Conservation (phyloP, 64 coral and sea anemone genomes). For the Stylophora pistillata region DNA sequence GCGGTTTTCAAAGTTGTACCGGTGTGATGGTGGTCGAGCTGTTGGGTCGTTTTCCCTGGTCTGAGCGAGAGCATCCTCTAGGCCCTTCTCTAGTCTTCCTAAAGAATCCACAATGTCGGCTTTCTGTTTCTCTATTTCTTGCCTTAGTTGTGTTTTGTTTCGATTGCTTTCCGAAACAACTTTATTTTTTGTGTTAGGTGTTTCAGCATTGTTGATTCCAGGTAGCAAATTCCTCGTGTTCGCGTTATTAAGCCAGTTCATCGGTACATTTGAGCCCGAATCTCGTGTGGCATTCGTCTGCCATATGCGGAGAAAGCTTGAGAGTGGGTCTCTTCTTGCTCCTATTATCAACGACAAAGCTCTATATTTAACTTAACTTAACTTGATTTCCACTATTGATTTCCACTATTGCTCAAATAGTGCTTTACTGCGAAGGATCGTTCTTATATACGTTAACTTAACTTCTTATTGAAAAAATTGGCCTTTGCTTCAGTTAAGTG, state of each 20-base stretch:
- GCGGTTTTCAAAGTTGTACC: background rate
- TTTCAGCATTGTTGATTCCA: background rate
- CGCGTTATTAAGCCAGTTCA: background rate
- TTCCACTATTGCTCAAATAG: too few species aligned
- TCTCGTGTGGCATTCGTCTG: background rate
- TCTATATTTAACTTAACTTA: background rate
- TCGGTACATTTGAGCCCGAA: background rate
- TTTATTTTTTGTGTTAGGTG: background rate
- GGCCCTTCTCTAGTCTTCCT: conserved; percentile 25
- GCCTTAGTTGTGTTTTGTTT: background rate
- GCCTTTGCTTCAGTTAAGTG: too few species aligned
- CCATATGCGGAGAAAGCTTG: conserved; percentile 34
- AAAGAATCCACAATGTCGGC: conserved; percentile 23
- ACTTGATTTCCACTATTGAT: too few species aligned
- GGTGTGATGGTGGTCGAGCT: background rate
- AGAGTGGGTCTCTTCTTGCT: conserved; percentile 13
- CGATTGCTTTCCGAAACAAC: background rate
- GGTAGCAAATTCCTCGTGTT: background rate
- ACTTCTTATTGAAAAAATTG: too few species aligned
- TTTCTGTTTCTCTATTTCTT: conserved; percentile 38
- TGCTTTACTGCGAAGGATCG: too few species aligned
- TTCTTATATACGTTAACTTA: too few species aligned
- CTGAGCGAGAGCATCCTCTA: conserved; percentile 33
- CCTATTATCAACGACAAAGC: conserved; percentile 19
- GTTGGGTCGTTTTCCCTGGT: conserved; percentile 12